Evolutionary conservation across 2,888 invertebrate genomes (phyloP), one percentile per base, ranked within the genome.

Genomic region (Phyto melanocephala): DNA sequence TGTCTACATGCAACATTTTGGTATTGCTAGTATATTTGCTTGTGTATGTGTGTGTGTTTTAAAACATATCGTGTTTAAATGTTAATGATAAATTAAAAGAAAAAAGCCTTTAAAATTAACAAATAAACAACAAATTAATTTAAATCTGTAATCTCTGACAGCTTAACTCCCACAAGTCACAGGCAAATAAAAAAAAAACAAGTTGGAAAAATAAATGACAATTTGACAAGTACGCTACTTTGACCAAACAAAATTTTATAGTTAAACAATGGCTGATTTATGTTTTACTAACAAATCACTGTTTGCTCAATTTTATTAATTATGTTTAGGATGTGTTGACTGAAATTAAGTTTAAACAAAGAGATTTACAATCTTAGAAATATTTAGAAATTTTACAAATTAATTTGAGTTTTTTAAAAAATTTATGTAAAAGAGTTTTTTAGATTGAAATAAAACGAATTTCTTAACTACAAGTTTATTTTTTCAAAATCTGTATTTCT

Each of bases 101-200:
- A 7, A 42, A 75, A 56, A 65, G 13, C 42, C 28, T 68, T 72
- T 68, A 35, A 71, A 68, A 72, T 77, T 77, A 81, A 40, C 72
- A 77, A 81, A 81, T 72, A 78, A 81, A 78, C 79, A 79, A 76
- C 75, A 79, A 82, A 82, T 82, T 82, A 79, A 82, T 79, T 82
- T 67, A 79, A 79, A 82, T 82, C 82, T 79, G 24, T 56, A 76
- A 82, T 82, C 79, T 76, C 35, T 79, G 82, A 82, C 79, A 82
- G 82, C 67, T 82, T 24, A 13, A 82, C 82, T 79, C 82, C 82
- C 82, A 82, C 82, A 79, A 79, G 75, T 54, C 40, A 45, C 71
- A 63, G 35, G 37, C 56, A 52, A 68, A 40, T 35, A 62, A 20
- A 50, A 28, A 28, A 28, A 28, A 28, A 28, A 28, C 3, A 28